These are phyloP conservation scores for Cairina moschata DNA, from an alignment of 2,113 vertebrate species.

Conservation along the genomic window DNA sequence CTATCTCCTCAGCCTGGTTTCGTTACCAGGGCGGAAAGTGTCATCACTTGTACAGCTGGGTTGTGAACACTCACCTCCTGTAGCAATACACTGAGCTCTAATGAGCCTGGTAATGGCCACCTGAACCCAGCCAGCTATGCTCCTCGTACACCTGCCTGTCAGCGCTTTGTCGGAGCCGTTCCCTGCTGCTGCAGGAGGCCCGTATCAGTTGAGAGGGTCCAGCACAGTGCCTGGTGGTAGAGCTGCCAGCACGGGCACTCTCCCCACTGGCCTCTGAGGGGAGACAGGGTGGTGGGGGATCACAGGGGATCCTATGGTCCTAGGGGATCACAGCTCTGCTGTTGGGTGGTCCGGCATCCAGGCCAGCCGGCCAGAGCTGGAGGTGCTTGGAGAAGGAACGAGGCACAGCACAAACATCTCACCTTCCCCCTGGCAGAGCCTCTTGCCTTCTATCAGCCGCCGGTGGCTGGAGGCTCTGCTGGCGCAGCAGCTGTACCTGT, in stretches of 20 bases:
- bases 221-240: neutral
- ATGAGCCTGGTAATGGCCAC: neutral
- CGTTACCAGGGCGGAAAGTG: neutral
- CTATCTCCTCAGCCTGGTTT: neutral
- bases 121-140: neutral
- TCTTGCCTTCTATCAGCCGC: neutral
- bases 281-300: neutral
- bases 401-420: neutral
- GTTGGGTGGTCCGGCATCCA: too few species aligned
- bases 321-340: too few species aligned
- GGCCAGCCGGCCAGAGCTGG: neutral
- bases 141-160: neutral
- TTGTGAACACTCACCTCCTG: neutral
- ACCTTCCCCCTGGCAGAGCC: neutral
- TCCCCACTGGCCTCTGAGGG: neutral
- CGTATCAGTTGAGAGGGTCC: neutral
- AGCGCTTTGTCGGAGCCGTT: neutral
- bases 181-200: neutral
- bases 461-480: neutral
- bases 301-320: too few species aligned
- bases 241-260: neutral
- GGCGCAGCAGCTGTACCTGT: neutral
- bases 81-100: neutral
- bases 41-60: neutral
- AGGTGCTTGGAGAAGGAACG: neutral